Evolutionary conservation across 2,113 vertebrate genomes (phyloP).

Genomic region (Silurus asotus): DNA sequence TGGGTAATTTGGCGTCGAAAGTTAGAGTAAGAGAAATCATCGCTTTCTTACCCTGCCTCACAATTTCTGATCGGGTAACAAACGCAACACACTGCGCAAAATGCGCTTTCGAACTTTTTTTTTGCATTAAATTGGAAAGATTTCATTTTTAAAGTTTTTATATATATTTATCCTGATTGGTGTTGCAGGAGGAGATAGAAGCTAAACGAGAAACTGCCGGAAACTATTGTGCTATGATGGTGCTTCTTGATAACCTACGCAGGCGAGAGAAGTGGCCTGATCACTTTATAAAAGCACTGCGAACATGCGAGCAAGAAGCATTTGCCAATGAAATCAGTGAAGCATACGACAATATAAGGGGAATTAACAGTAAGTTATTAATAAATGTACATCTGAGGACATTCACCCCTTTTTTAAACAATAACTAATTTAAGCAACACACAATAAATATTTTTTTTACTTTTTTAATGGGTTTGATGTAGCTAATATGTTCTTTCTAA

Average conservation of each 20-base stretch:
- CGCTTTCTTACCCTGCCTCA: slow-evolving; percentile 66
- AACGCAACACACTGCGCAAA: not conserved
- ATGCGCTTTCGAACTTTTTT: not conserved
- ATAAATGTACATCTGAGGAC: not conserved
- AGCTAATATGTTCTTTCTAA: not conserved
- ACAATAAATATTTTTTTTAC: slow-evolving; percentile 2
- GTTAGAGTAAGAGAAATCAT: slow-evolving; percentile 68
- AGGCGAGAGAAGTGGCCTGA: slow-evolving; percentile 72
- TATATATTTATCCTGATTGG: not conserved
- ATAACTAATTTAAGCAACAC: not conserved
- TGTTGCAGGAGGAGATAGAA: slow-evolving; percentile 67
- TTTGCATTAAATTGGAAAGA: not conserved
- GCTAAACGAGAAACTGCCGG: slow-evolving; percentile 65
- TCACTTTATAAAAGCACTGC: slow-evolving; percentile 66
- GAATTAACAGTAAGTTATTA: slow-evolving; percentile 40
- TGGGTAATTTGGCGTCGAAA: slow-evolving; percentile 53
- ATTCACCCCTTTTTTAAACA: not conserved
- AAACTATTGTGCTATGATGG: slow-evolving; percentile 58
- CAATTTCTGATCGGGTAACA: slow-evolving; percentile 68
- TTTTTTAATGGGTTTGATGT: not conserved
- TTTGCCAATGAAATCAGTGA: slow-evolving; percentile 61
- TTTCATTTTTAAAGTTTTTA: not conserved
- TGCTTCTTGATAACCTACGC: slow-evolving; percentile 69
- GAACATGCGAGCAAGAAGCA: slow-evolving; percentile 35
- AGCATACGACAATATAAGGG: slow-evolving; percentile 62